Base-by-base conservation (phyloP, 2,888 invertebrate species). In the Epirrhoe alternata region DNA sequence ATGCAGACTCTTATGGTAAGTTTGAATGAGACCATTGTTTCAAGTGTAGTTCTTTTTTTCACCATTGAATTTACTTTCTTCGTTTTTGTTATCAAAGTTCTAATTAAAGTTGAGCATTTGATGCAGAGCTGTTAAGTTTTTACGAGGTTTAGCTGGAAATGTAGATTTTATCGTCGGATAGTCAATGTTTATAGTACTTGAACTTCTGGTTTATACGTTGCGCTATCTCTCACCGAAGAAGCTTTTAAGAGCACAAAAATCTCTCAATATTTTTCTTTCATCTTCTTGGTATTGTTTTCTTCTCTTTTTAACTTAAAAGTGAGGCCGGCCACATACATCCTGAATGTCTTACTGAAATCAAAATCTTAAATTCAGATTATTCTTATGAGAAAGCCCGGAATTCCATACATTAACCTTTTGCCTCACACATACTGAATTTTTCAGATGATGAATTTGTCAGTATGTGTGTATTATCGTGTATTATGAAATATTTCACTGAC, bases 1-100 rank as follows among this genome's bases (percentile, higher is more conserved):
- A 89, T 90, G 89, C 90, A 85, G 90, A 79, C 73, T 84, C 84
- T 84, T 81, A 88, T 85, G 91, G 92, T 92, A 84, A 92, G 92
- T 90, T 76, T 90, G 82, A 91, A 91, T 88, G 87, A 82, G 78
- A 82, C 81, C 85, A 90, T 92, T 92, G 90, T 90, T 90, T 83
- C 47, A 42, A 81, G 67, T 77, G 79, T 79, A 79, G 74, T 85
- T 84, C 86, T 87, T 84, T 86, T 77, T 82, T 78, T 81, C 35
- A 10, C 75, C 72, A 79, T 78, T 74, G 78, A 80, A 82, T 86
- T 82, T 78, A 86, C 87, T 88, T 87, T 90, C 87, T 86, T 89
- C 82, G 74, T 81, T 84, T 84, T 83, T 81, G 82, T 86, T 84
- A 86, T 79, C 78, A 78, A 81, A 82, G 79, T 84, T 86, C 82